Conservation (phyloP, 2,113 vertebrate species). For the Psilopsiagon aurifrons region DNA sequence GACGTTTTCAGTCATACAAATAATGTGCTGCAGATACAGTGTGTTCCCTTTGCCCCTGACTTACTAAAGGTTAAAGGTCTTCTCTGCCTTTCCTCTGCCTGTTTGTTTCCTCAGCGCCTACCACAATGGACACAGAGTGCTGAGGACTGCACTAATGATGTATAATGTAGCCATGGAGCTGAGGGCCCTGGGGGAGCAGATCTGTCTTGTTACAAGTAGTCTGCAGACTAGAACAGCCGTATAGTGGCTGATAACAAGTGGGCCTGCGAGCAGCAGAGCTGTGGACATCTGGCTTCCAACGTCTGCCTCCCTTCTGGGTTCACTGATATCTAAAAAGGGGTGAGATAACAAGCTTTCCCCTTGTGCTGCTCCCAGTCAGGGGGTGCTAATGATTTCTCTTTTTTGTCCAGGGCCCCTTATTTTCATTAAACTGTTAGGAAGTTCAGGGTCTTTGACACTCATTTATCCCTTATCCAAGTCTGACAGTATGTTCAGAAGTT, state of each 20-base stretch:
- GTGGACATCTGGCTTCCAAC: neutral
- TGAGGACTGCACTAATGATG: neutral
- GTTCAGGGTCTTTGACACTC: neutral
- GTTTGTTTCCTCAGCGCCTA: neutral
- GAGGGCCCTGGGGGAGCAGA: neutral
- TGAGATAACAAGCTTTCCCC: neutral
- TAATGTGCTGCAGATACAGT: neutral
- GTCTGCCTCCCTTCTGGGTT: conserved; percentile 9
- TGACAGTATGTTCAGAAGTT: neutral
- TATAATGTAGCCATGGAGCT: neutral
- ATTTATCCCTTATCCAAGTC: neutral
- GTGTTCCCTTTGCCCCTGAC: neutral
- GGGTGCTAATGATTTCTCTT: neutral
- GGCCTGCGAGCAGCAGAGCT: neutral
- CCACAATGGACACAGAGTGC: neutral
- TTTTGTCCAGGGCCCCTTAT: neutral
- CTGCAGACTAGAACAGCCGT: neutral
- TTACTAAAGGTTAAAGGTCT: neutral
- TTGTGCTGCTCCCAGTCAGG: neutral
- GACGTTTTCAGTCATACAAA: neutral
- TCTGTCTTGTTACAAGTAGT: neutral
- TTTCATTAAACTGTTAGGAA: conserved; percentile 7
- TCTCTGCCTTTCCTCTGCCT: neutral
- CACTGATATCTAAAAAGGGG: neutral
- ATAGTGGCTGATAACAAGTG: neutral